A percentile compares a stretch with the other conserved stretches of the same genome.
phyloP scores from a whole-genome alignment of 2,888 invertebrate genomes.

The Rhyacophila evoluta region DNA sequence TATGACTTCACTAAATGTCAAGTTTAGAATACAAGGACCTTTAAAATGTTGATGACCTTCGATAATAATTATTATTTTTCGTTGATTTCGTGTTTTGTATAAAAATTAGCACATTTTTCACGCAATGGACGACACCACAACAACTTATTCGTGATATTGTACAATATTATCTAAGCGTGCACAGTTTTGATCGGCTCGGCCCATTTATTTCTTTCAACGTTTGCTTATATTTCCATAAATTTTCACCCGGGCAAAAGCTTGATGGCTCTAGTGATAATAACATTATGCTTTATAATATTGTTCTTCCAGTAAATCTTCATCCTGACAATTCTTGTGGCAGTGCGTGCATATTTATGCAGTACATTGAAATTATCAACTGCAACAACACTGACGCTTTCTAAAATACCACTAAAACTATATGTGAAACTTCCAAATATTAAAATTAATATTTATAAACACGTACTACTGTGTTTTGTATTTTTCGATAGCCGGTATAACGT shows the following conservation, averaged over 20 bases:
- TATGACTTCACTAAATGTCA: conserved; percentile 35
- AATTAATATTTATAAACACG: no score
- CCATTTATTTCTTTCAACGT: background rate
- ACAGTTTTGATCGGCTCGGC: background rate
- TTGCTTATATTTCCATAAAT: conserved; percentile 12
- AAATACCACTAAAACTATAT: no score
- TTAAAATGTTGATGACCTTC: conserved; percentile 42
- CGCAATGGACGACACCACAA: background rate
- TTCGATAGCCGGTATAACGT: no score
- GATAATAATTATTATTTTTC: conserved; percentile 27
- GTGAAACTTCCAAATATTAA: no score
- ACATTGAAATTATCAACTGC: no score
- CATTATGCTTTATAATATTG: background rate
- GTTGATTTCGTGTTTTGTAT: conserved; percentile 24
- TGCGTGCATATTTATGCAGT: background rate
- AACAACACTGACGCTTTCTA: no score
- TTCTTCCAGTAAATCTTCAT: background rate
- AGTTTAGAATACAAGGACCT: conserved; percentile 34
- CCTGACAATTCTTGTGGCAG: background rate
- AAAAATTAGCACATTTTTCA: conserved; percentile 30
- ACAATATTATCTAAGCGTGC: background rate
- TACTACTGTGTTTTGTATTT: no score
- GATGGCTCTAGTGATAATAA: background rate
- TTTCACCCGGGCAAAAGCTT: background rate
- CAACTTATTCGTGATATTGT: conserved; percentile 4